Evolutionary conservation across 2,113 vertebrate genomes (phyloP).

Genomic region (Paracanthobrama guichenoti): DNA sequence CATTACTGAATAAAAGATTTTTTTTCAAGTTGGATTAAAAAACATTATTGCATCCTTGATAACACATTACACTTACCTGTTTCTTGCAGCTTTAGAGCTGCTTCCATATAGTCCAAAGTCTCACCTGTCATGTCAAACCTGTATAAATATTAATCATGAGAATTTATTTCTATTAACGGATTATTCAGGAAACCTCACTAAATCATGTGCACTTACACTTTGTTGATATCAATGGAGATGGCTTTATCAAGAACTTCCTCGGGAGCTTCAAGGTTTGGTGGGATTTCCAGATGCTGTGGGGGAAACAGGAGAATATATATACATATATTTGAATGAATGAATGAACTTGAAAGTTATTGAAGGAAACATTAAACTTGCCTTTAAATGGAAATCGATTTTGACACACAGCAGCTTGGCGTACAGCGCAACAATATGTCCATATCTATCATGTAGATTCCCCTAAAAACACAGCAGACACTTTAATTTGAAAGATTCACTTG

Average conservation of each 20-base stretch:
- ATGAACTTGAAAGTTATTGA: neutral
- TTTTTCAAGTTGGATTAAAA: neutral
- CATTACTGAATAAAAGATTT: neutral
- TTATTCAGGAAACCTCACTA: neutral
- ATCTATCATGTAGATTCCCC: slow-evolving; percentile 92
- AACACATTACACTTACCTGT: slow-evolving; percentile 73
- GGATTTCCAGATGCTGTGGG: slow-evolving; percentile 79
- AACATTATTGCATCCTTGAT: too few species aligned
- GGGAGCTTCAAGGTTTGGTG: slow-evolving; percentile 82
- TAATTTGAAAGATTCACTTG: neutral
- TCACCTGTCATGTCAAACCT: slow-evolving; percentile 87
- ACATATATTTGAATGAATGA: neutral
- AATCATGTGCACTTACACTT: slow-evolving; percentile 79
- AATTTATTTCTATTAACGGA: neutral
- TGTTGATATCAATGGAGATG: slow-evolving; percentile 84
- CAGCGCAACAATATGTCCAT: slow-evolving; percentile 91
- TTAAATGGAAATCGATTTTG: slow-evolving; percentile 95
- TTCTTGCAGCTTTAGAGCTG: slow-evolving; percentile 82
- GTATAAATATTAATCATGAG: neutral
- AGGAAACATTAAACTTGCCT: slow-evolving; percentile 74
- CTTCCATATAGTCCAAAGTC: slow-evolving; percentile 88
- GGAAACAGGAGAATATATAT: neutral
- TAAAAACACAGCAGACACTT: slow-evolving; percentile 56
- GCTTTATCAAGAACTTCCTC: slow-evolving; percentile 90
- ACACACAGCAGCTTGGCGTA: slow-evolving; percentile 89